Evolutionary conservation across 2,113 vertebrate species (phyloP).

Genomic region (Hippocampus zosterae): DNA sequence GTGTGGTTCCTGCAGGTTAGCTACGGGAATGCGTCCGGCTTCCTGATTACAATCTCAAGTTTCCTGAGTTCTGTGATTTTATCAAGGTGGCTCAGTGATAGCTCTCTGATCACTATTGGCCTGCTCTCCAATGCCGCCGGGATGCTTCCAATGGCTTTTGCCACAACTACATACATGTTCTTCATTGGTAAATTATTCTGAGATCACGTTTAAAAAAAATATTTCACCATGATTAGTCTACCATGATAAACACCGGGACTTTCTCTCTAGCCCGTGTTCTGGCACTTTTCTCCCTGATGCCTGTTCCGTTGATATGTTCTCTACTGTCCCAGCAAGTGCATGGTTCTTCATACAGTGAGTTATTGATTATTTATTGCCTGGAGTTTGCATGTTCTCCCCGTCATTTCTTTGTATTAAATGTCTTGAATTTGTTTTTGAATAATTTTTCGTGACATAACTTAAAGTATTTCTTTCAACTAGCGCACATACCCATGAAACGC

Average conservation of each 20-base stretch:
- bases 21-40: constrained; percentile 7
- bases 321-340: constrained; percentile 5
- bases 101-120: constrained; percentile 3
- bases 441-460: no score
- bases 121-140: constrained; percentile 4
- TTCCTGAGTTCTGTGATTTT: constrained; percentile 4
- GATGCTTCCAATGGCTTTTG: constrained; percentile 8
- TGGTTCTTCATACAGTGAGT: constrained; percentile 9
- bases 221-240: background rate
- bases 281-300: constrained; percentile 8
- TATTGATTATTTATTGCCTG: background rate
- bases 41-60: constrained; percentile 4
- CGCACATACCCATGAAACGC: no score
- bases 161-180: constrained; percentile 2
- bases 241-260: background rate
- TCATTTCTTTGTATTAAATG: background rate
- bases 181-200: background rate
- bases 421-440: no score
- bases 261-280: constrained; percentile 2
- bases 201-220: background rate
- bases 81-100: constrained; percentile 1
- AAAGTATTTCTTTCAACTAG: no score
- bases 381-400: background rate
- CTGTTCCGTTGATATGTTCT: background rate
- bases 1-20: background rate